Base-by-base conservation (phyloP, 23 tunicate species). In the Clavelina lepadiformis region DNA sequence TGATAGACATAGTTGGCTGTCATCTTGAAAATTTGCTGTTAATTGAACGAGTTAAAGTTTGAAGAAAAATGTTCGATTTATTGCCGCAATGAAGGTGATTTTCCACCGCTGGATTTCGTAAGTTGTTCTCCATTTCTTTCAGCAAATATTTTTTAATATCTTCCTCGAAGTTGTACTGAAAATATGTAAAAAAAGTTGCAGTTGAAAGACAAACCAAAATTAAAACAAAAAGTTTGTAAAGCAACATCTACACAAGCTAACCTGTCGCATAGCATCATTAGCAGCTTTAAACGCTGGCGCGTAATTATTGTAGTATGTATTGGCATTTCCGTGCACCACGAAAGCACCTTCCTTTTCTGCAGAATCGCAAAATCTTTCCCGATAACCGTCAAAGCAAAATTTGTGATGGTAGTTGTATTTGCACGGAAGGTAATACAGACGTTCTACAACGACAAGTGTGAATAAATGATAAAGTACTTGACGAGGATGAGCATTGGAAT, bases 361-460 rank as follows among this genome's bases (percentile, higher is more conserved):
- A 7, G 83, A 77, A 4, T n/a, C 28, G 61, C 99, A 94, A 8
- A 21, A 28, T 28, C 99, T 69, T 11, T 75, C 99, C 22, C 44
- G 24, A 29, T 71, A 77, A 23, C 67, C 63, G 67, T 94, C 95
- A 61, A 86, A 87, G 78, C 99, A 94, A 57, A 94, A 94, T 53
- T 94, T 94, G 81, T 94, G 99, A 46, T 94, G 99, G 62, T 94
- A 94, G 59, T 94, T 94, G 72, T 25, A 86, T n/a, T 71, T 71
- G 57, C 99, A 94, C 3, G 99, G 85, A 5, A 94, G 68, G 32
- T 56, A 76, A 54, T 91, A 76, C 20, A 91, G 35, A 24, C 77
- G 86, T n/a, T 91, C 98, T 91, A 75, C 19, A 61, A 73, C n/a
- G 3, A 51, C 7, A 21, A 21, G 23, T n/a, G n/a, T n/a, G n/a